Evolutionary conservation across 1,140 invertebrate species (phyloP), one percentile per base, ranked within the genome.

Genomic region (Drosophila micromelanica): DNA sequence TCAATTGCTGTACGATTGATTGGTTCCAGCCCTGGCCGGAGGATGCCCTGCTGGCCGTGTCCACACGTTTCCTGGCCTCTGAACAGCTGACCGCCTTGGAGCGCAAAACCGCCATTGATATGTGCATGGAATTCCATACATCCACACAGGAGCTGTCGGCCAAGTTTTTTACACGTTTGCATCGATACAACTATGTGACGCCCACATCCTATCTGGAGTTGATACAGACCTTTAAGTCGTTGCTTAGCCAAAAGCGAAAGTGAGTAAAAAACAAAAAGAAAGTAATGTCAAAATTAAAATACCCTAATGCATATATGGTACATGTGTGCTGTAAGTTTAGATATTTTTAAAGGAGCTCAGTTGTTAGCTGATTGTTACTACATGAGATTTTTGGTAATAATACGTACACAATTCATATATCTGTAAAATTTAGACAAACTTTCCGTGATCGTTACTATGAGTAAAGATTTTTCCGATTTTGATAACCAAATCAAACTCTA

Each of bases 11-110:
- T 90, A 99, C 98, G 0, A 98, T 99, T 72, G 97, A 99, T 93
- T 99, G 98, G 98, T 98, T 99, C 92, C 97, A 99, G 93, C 93
- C 96, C 46, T 99, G 98, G 98, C 98, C 98, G 3, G 94, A 96
- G 79, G 98, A 99, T 93, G 98, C 98, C 20, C 92, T 99, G 9
- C 93, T 98, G 35, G 98, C 97, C 40, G 98, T 99, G 0, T 97
- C 98, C 0, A 96, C 95, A 12, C 95, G 96, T 78, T 98, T 98
- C 89, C 93, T 99, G 9, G 95, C 96, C 65, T 95, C 97, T 48
- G 95, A 98, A n/a, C 96, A 98, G 73, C 92, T 98, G 2, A 95
- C 95, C 0, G 95, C 95, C 2, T 85, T 95, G 23, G 95, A 97
- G 90, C 93, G 95, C 67, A 92, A 94, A 62, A 94, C 96, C 9